Evolutionary conservation across 2,797 vertebrate genomes (phyloP).

Genomic region (Ibycter americanus): DNA sequence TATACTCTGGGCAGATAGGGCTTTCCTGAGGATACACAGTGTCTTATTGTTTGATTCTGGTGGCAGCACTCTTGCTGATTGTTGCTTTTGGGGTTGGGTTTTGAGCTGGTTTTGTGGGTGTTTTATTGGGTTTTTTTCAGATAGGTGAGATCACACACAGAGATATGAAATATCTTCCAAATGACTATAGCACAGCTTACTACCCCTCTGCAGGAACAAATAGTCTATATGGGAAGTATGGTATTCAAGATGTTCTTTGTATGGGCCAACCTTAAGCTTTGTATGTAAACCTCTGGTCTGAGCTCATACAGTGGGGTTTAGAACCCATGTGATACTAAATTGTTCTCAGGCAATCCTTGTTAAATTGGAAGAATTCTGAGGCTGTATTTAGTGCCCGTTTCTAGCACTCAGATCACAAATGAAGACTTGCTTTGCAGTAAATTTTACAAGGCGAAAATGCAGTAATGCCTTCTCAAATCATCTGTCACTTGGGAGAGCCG

Average conservation of each 20-base stretch:
- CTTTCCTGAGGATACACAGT: not conserved
- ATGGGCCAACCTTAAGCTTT: not conserved
- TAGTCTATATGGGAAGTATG: not conserved
- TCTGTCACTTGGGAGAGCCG: not conserved
- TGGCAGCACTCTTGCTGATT: not conserved
- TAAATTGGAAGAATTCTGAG: not conserved
- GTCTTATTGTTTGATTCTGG: not conserved
- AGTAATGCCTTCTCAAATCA: not conserved
- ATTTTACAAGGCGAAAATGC: not conserved
- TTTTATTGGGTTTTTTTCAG: not conserved
- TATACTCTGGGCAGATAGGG: not conserved
- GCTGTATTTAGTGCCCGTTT: not conserved
- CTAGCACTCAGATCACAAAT: not conserved
- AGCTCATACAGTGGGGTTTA: not conserved
- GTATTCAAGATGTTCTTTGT: not conserved
- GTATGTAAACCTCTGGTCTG: not conserved
- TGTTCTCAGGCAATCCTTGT: not conserved
- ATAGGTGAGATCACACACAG: not conserved
- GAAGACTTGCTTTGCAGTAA: not conserved
- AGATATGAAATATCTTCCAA: not conserved
- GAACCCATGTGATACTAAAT: not conserved
- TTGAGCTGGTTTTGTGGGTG: not conserved
- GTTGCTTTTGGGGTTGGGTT: not conserved
- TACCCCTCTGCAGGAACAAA: not conserved
- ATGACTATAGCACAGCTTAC: not conserved